A percentile compares a stretch with the other conserved stretches of the same genome.
Conservation (phyloP, 2,888 invertebrate genomes). For the Cephonodes hylas region DNA sequence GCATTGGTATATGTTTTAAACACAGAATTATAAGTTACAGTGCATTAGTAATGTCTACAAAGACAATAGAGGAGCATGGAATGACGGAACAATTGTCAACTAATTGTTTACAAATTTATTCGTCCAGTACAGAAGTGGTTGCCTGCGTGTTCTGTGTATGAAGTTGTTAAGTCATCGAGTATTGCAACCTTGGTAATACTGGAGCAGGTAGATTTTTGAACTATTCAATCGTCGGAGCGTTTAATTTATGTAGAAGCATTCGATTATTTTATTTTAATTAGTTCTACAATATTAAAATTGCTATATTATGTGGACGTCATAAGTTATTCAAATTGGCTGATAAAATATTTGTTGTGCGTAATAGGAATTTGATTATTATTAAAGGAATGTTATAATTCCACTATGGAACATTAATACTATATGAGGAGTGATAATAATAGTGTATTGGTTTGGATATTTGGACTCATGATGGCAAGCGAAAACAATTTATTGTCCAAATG, state of each 20-base stretch:
- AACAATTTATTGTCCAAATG: background rate
- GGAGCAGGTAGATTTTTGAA: background rate
- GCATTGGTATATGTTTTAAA: background rate
- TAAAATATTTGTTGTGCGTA: slow-evolving; percentile 5
- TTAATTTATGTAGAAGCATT: background rate
- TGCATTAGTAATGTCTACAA: background rate
- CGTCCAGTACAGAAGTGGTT: slow-evolving; percentile 2
- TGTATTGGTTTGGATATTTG: background rate
- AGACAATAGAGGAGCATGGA: slow-evolving; percentile 1
- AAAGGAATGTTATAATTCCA: background rate
- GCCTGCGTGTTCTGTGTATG: background rate
- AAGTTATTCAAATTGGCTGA: background rate
- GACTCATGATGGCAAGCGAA: background rate
- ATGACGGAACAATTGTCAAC: background rate
- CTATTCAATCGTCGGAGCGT: too few relatives aligned
- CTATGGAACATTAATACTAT: background rate
- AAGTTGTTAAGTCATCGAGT: slow-evolving; percentile 4
- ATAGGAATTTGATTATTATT: background rate
- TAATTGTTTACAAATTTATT: slow-evolving; percentile 4
- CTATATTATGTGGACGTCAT: slow-evolving; percentile 3
- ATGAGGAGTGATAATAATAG: background rate
- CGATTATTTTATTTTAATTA: background rate
- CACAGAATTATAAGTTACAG: background rate
- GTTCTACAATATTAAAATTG: background rate
- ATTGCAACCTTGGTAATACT: slow-evolving; percentile 4